A percentile compares a stretch with the other conserved stretches of the same genome.
Conservation (phyloP, 2,113 vertebrate species). For the Apteryx owenii region DNA sequence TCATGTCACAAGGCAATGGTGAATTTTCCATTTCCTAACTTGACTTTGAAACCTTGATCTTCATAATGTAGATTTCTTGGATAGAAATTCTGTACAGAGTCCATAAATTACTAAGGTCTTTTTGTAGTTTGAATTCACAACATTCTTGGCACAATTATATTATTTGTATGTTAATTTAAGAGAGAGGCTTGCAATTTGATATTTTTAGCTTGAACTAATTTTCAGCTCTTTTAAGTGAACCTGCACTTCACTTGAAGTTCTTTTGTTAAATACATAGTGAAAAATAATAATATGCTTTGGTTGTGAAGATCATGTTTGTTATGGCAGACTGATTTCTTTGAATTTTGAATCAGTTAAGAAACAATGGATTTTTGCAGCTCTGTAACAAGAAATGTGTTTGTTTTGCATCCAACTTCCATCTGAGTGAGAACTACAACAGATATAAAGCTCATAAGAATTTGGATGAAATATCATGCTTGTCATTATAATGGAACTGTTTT, state of each 20-base stretch:
- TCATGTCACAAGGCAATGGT: not conserved
- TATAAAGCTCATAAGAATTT: not conserved
- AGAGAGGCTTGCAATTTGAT: not conserved
- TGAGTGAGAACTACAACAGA: not conserved
- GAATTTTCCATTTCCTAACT: not conserved
- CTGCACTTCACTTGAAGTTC: not conserved
- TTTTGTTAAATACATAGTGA: not conserved
- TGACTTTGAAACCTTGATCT: not conserved
- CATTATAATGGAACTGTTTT: not conserved
- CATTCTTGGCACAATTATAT: not conserved
- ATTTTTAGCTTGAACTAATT: not conserved
- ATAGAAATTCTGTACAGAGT: not conserved
- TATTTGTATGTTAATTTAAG: not conserved
- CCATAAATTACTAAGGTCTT: not conserved
- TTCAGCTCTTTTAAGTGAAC: not conserved
- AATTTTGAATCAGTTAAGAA: constrained; percentile 31
- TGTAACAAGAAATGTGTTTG: constrained; percentile 63
- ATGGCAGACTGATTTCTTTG: constrained; percentile 44
- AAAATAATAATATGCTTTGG: not conserved
- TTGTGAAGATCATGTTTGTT: constrained; percentile 24
- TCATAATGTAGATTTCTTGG: not conserved
- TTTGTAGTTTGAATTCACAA: not conserved
- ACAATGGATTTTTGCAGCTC: constrained; percentile 19
- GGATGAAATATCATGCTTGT: constrained; percentile 25
- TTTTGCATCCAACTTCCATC: constrained; percentile 55